These are phyloP conservation scores for Hetaerina titia DNA, from an alignment of 2,888 invertebrate species.

Conservation along the genomic window DNA sequence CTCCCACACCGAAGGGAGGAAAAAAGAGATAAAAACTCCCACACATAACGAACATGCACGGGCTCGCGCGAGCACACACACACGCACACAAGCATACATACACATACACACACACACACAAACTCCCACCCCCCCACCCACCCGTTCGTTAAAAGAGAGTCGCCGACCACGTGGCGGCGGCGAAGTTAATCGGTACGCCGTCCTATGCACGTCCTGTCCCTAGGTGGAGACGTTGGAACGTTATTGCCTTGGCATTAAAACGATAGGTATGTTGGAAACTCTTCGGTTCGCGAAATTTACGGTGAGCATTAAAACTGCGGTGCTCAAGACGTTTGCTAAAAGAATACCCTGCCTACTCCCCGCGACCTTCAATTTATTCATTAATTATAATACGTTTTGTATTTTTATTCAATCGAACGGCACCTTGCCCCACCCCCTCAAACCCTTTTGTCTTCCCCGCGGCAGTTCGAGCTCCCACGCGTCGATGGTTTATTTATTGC, in stretches of 20 bases:
- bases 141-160: too few relatives aligned
- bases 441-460: not conserved
- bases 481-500: not conserved
- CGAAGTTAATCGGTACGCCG: too few relatives aligned
- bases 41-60: too few relatives aligned
- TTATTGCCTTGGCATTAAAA: slow-evolving; percentile 4
- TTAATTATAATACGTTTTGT: not conserved
- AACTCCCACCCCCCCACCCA: too few relatives aligned
- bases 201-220: too few relatives aligned
- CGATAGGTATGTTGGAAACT: not conserved
- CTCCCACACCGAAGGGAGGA: too few relatives aligned
- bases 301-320: not conserved
- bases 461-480: not conserved
- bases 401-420: not conserved
- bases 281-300: not conserved
- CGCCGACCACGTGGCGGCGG: too few relatives aligned
- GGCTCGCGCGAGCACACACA: too few relatives aligned
- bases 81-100: too few relatives aligned
- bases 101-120: too few relatives aligned
- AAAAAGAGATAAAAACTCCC: too few relatives aligned
- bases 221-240: too few relatives aligned
- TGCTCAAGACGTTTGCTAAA: not conserved
- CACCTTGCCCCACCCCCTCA: not conserved
- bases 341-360: not conserved
- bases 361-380: not conserved